Base-by-base conservation (phyloP, 1,140 invertebrate species). In the Drosophila busckii region DNA sequence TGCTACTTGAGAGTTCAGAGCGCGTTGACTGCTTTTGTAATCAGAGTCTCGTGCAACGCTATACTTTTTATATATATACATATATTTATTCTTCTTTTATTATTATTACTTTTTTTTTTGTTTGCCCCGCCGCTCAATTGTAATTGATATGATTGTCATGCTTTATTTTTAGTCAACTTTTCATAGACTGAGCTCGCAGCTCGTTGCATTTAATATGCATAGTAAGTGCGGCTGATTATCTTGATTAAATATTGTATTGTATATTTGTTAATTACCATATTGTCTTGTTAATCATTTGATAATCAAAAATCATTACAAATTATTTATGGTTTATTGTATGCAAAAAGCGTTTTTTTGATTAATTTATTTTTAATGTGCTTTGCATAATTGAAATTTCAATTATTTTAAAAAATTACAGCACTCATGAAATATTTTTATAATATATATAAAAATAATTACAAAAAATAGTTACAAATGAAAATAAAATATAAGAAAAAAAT, bases 101-200 rank as follows among this genome's bases (percentile, higher is more conserved):
- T 10, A 22, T 28, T 17, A 19, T 34, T 17, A 22, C 26, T 49
- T 26, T 20, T 42, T 28, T 13, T 31, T 35, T 23, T 34, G 38
- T n/a, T 13, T 52, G 70, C 59, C 48, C 70, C 60, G 60, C 25
- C 55, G 19, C 26, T 13, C 13, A 32, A 73, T 71, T 60, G 75
- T 69, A 82, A 82, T 80, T 80, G 64, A 80, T 80, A 80, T 82
- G 73, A 80, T 80, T 64, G 73, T 80, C 68, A 80, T 58, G 63
- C 68, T 65, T 82, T 82, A 80, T 80, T 80, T 73, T 73, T 69
- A 71, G 73, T 73, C 50, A 35, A 49, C 46, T 70, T 70, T 70
- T 52, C 61, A 62, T 78, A 45, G 62, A 22, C 48, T 16, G 42
- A 22, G 28, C 34, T 32, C 6, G 15, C 26, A 41, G n/a, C 12